These are phyloP conservation scores for Chelon auratus DNA, from an alignment of 2,797 vertebrate genomes.

Conservation along the genomic window DNA sequence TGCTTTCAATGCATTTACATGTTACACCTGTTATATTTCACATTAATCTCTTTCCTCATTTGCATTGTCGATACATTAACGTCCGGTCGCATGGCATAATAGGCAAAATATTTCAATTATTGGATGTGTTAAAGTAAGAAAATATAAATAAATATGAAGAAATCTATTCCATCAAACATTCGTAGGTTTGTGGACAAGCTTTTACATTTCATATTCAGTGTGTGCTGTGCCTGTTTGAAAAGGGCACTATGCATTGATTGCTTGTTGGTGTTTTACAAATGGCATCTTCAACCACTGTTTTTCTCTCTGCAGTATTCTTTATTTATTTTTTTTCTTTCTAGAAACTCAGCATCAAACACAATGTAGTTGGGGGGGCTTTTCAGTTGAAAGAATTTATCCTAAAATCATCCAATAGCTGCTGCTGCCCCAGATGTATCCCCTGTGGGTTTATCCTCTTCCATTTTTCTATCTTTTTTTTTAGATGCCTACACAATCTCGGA, in stretches of 20 bases:
- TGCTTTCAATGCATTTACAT: constrained; percentile 15
- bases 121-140: constrained; percentile 9
- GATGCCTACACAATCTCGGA: constrained; percentile 98
- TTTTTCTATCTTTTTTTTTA: constrained; percentile 66
- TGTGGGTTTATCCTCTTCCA: constrained; percentile 43
- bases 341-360: constrained; percentile 40
- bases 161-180: constrained; percentile 20
- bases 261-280: constrained; percentile 38
- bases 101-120: constrained; percentile 20
- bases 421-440: constrained; percentile 43
- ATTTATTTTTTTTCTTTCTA: constrained; percentile 33
- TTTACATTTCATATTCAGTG: constrained; percentile 27
- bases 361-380: constrained; percentile 28
- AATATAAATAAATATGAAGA: not conserved
- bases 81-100: not conserved
- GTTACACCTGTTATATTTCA: constrained; percentile 8
- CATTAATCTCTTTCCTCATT: constrained; percentile 1
- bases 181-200: constrained; percentile 7
- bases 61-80: not conserved
- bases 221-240: constrained; percentile 39
- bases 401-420: constrained; percentile 41
- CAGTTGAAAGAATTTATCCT: constrained; percentile 45
- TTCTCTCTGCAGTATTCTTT: constrained; percentile 5
- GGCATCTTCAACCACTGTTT: constrained; percentile 30
- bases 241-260: constrained; percentile 27